Conservation (phyloP, 2,113 vertebrate genomes). For the Otus sunia region DNA sequence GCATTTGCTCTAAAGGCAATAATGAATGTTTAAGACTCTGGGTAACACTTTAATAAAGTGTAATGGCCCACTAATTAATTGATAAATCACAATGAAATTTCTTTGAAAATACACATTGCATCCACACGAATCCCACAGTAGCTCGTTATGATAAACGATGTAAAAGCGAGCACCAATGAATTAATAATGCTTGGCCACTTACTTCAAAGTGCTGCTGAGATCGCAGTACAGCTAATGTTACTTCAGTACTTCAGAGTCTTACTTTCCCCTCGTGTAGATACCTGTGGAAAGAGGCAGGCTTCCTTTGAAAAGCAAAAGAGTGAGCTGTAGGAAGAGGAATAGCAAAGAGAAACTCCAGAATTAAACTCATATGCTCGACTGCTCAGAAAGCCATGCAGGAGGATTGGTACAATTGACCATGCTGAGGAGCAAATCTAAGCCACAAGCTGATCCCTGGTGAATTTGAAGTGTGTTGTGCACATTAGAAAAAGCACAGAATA, state of each 20-base stretch:
- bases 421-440: neutral
- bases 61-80: neutral
- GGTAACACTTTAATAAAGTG: neutral
- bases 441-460: neutral
- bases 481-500: neutral
- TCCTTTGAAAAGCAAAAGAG: neutral
- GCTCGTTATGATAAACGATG: neutral
- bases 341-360: neutral
- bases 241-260: neutral
- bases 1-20: neutral
- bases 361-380: neutral
- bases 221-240: neutral
- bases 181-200: constrained; percentile 1
- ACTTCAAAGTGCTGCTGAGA: neutral
- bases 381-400: neutral
- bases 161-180: neutral
- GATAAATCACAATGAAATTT: neutral
- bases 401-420: neutral
- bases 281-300: neutral
- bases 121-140: neutral
- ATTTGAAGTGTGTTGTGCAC: neutral
- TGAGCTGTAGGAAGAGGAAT: neutral
- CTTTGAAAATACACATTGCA: neutral
- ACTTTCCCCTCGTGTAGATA: neutral
- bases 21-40: neutral